Conservation (phyloP, 2,113 vertebrate genomes). For the Hipposideros armiger region DNA sequence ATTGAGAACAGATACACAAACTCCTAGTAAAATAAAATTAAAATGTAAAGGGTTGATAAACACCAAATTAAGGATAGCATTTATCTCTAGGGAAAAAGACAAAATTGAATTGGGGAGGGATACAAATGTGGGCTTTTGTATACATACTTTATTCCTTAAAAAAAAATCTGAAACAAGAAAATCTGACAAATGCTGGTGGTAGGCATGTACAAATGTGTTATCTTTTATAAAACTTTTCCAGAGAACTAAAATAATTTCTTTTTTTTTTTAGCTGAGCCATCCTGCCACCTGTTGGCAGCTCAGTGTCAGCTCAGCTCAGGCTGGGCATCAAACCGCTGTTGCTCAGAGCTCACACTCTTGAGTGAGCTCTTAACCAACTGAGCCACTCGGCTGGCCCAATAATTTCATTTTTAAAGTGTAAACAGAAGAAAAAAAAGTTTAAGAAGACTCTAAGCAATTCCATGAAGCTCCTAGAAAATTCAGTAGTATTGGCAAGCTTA, state of each 20-base stretch:
- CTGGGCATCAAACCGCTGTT: too few species aligned
- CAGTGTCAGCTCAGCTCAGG: too few species aligned
- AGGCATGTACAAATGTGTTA: neutral
- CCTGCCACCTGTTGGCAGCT: too few species aligned
- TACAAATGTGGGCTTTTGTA: neutral
- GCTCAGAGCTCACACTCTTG: too few species aligned
- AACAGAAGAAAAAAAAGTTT: neutral
- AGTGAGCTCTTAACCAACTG: too few species aligned
- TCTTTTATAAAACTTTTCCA: conserved; percentile 4
- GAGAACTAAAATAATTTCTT: neutral
- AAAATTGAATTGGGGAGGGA: neutral
- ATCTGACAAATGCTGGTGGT: neutral
- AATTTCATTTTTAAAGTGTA: neutral
- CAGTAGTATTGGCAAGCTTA: neutral
- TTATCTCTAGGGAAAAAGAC: neutral
- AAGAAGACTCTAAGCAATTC: conserved; percentile 8
- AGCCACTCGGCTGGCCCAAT: too few species aligned
- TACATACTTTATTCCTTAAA: neutral
- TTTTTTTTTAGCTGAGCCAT: too few species aligned
- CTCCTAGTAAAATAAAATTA: conserved; percentile 21
- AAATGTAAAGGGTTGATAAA: conserved; percentile 7
- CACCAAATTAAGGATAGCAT: neutral
- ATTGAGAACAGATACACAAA: neutral
- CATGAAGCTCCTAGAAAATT: neutral
- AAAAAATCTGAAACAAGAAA: neutral